Evolutionary conservation across 2,888 invertebrate genomes (phyloP).

Genomic region (Cephalotes varians): DNA sequence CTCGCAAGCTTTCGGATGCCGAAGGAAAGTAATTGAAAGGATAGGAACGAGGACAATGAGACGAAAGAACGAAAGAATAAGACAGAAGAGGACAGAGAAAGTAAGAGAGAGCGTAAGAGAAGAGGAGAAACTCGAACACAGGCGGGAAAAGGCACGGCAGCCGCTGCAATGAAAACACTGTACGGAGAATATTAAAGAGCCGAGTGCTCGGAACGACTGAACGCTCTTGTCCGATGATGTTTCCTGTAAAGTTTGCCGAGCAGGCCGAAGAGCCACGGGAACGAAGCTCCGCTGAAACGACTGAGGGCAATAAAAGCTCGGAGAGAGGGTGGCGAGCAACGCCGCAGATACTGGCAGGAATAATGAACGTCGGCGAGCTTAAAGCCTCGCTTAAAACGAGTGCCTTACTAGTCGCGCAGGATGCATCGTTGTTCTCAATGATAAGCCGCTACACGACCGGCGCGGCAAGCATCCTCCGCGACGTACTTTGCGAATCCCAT

Average conservation of each 20-base stretch:
- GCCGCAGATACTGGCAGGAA: constrained; percentile 52
- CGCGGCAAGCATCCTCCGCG: not conserved
- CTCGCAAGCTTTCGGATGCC: constrained; percentile 14
- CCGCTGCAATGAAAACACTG: constrained; percentile 56
- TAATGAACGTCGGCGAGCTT: constrained; percentile 59
- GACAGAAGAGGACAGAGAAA: constrained; percentile 25
- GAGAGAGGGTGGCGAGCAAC: not conserved
- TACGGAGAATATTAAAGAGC: constrained; percentile 62
- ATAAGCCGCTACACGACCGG: constrained; percentile 41
- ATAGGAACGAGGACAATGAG: constrained; percentile 42
- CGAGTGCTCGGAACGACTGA: constrained; percentile 52
- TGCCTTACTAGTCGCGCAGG: constrained; percentile 20
- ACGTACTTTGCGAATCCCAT: not conserved
- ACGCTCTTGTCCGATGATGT: constrained; percentile 54
- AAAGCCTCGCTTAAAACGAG: too few species aligned
- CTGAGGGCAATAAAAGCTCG: constrained; percentile 58
- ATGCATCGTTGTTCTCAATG: constrained; percentile 41
- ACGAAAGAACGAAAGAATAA: not conserved
- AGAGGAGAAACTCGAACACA: not conserved
- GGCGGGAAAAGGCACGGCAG: constrained; percentile 38
- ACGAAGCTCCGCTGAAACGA: constrained; percentile 44
- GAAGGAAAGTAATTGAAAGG: constrained; percentile 54
- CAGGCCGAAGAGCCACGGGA: constrained; percentile 21
- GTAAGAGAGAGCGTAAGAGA: constrained; percentile 34
- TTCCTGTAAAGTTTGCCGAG: constrained; percentile 59